Percentiles rank a stretch among this genome's conserved stretches.
phyloP scores from a whole-genome alignment of 2,797 vertebrate genomes.

The Sparus aurata region DNA sequence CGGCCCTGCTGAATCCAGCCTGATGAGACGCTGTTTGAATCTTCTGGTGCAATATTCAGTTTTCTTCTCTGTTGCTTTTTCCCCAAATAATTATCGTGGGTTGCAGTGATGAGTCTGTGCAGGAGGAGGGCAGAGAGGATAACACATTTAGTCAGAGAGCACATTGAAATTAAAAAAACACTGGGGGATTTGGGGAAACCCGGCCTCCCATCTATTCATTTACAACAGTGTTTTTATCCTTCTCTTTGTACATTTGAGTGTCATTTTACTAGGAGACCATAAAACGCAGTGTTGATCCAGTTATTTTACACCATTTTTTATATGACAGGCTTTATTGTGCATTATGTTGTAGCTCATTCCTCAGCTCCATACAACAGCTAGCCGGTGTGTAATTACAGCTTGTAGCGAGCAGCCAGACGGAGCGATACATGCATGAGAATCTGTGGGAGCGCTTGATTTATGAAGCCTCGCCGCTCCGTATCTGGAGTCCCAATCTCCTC shows the following conservation, averaged over 20 bases:
- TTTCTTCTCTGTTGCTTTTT: neutral
- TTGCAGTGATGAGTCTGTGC: neutral
- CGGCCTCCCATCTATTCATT: conserved; percentile 20
- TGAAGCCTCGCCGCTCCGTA: conserved; percentile 86
- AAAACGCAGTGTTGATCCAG: conserved; percentile 94
- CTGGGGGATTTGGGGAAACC: conserved; percentile 26
- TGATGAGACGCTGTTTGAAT: neutral
- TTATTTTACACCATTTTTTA: conserved; percentile 97
- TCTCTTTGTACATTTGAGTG: conserved; percentile 74
- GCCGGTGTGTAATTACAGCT: conserved; percentile 97
- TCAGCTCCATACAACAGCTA: conserved; percentile 88
- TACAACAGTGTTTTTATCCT: conserved; percentile 47
- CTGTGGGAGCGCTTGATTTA: conserved; percentile 93
- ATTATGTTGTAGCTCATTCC: conserved; percentile 94
- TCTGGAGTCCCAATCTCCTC: conserved; percentile 90
- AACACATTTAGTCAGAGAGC: neutral
- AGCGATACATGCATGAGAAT: conserved; percentile 91
- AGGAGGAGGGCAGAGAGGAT: neutral
- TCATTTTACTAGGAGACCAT: conserved; percentile 90
- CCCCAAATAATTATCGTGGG: neutral
- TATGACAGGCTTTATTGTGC: conserved; percentile 96
- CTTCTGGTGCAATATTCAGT: neutral
- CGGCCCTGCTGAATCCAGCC: neutral
- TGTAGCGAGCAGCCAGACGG: conserved; percentile 92
- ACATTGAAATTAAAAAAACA: neutral